These are phyloP conservation scores for Dascyllus trimaculatus DNA, from an alignment of 2,113 vertebrate genomes.

Conservation along the genomic window DNA sequence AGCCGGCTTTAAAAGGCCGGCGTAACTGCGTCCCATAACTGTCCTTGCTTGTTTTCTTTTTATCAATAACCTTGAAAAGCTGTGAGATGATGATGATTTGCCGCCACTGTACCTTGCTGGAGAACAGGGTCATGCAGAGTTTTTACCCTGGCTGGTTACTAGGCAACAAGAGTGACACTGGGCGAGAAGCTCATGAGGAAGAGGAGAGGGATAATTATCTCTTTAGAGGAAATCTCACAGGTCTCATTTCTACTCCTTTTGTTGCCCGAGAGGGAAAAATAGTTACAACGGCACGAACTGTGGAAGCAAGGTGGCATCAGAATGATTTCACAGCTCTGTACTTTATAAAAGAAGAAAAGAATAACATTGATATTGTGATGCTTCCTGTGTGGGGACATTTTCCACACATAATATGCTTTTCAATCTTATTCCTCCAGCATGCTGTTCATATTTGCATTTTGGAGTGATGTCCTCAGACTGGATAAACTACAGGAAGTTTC, in stretches of 20 bases:
- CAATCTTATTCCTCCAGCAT: too few species aligned
- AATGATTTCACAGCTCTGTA: neutral
- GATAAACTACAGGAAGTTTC: constrained; percentile 18
- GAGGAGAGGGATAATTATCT: constrained; percentile 59
- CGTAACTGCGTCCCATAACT: neutral
- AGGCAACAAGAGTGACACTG: constrained; percentile 62
- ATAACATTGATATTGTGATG: neutral
- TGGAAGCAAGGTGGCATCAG: constrained; percentile 12
- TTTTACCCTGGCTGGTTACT: constrained; percentile 46
- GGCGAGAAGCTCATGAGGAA: constrained; percentile 41
- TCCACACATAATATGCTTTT: neutral
- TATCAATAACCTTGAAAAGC: constrained; percentile 34
- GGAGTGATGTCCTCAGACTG: neutral
- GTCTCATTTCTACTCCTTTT: constrained; percentile 50
- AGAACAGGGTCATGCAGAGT: constrained; percentile 27
- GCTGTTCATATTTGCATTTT: constrained; percentile 12
- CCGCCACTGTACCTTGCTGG: constrained; percentile 4
- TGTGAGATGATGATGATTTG: constrained; percentile 25
- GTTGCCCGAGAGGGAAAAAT: constrained; percentile 9
- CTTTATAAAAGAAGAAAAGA: neutral
- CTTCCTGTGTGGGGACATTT: constrained; percentile 2
- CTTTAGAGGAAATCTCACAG: constrained; percentile 55
- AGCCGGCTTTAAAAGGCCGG: constrained; percentile 6
- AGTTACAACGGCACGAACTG: constrained; percentile 27
- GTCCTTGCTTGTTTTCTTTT: constrained; percentile 12